These are phyloP conservation scores for Craseonycteris thonglongyai DNA, from an alignment of 2,113 vertebrate genomes.

Conservation along the genomic window DNA sequence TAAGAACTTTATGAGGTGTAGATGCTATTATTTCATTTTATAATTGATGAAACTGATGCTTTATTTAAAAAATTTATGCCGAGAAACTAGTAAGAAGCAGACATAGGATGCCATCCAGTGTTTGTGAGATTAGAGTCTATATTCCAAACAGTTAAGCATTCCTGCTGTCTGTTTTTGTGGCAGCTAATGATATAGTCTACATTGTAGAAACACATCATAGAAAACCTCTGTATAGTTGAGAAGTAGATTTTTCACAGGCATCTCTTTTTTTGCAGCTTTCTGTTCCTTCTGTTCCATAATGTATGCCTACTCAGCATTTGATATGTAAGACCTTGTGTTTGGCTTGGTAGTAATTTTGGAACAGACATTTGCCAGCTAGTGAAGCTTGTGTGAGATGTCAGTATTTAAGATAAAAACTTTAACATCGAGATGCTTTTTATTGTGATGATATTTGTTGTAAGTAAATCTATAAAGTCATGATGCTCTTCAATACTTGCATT, in stretches of 20 bases:
- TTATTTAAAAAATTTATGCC: background rate
- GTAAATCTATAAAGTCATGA: background rate
- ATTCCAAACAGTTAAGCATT: background rate
- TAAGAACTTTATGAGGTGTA: background rate
- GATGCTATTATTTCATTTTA: background rate
- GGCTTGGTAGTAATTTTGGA: background rate
- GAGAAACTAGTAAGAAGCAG: background rate
- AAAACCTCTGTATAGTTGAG: background rate
- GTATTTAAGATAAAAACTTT: background rate
- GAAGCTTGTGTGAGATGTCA: background rate
- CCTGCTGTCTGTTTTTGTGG: background rate
- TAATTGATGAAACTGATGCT: background rate
- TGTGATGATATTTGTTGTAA: background rate
- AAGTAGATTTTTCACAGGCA: background rate
- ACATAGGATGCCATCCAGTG: background rate
- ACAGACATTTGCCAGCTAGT: background rate
- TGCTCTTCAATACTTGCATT: background rate
- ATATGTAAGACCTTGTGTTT: background rate
- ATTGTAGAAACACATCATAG: background rate
- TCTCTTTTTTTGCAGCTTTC: background rate
- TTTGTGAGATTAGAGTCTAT: background rate
- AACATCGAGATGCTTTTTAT: background rate
- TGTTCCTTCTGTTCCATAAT: background rate
- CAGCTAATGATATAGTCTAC: background rate
- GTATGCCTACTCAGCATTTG: background rate